phyloP scores from a whole-genome alignment of 2,888 invertebrate species.

The Sturmia bella region DNA sequence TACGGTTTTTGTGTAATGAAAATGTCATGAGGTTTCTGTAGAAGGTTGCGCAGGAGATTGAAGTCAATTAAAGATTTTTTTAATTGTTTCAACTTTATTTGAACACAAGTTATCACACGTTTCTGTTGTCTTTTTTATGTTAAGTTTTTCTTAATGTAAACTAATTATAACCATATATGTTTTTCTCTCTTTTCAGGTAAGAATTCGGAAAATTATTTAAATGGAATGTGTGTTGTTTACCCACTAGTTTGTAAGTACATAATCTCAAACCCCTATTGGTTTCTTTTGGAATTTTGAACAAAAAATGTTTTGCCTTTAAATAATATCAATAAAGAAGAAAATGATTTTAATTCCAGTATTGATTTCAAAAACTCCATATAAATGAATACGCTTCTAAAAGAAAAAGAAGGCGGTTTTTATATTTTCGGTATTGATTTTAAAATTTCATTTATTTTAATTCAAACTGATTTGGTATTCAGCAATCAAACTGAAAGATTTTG shows the following conservation, averaged over 20 bases:
- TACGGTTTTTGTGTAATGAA: neutral
- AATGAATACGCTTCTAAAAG: too few relatives aligned
- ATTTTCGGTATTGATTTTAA: too few relatives aligned
- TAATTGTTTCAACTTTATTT: slow-evolving; percentile 27
- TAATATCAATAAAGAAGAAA: too few relatives aligned
- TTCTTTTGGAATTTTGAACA: too few relatives aligned
- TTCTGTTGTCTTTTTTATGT: neutral
- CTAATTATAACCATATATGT: slow-evolving; percentile 15
- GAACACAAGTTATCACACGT: neutral
- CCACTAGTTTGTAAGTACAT: slow-evolving; percentile 44
- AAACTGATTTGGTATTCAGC: too few relatives aligned
- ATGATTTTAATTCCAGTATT: too few relatives aligned
- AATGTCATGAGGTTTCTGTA: neutral
- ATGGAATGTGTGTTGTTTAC: neutral
- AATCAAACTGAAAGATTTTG: too few relatives aligned
- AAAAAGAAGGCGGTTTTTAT: too few relatives aligned
- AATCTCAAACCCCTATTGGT: too few relatives aligned
- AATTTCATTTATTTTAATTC: too few relatives aligned
- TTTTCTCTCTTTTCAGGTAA: slow-evolving; percentile 49
- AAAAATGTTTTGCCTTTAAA: too few relatives aligned
- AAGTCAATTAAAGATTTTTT: slow-evolving; percentile 3
- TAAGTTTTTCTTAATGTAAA: slow-evolving; percentile 9
- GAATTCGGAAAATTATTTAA: slow-evolving; percentile 1
- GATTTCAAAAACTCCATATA: too few relatives aligned
- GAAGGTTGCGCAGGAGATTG: neutral